Percentiles rank a stretch among this genome's conserved stretches.
phyloP scores from a whole-genome alignment of 2,888 invertebrate species.

The Drosophila eohydei region DNA sequence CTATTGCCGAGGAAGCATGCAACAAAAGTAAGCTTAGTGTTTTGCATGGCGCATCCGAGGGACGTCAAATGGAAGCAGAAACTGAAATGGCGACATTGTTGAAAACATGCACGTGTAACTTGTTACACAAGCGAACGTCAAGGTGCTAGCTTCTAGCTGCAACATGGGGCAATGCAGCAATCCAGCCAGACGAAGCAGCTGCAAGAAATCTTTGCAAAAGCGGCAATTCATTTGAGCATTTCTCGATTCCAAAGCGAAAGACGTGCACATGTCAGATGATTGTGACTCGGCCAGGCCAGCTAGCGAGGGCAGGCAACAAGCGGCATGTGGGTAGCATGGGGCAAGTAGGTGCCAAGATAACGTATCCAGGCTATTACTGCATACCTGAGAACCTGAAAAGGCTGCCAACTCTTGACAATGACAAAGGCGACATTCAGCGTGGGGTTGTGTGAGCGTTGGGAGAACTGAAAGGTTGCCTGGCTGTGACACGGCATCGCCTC shows the following conservation, averaged over 20 bases:
- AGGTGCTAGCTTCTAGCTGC: conserved; percentile 14
- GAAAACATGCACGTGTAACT: conserved; percentile 79
- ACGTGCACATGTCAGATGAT: conserved; percentile 76
- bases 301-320: not conserved
- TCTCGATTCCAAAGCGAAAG: conserved; percentile 58
- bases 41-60: conserved; percentile 62
- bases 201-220: conserved; percentile 75
- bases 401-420: conserved; percentile 59
- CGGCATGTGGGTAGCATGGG: conserved; percentile 9
- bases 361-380: conserved; percentile 45
- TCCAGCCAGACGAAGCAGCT: conserved; percentile 40
- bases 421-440: conserved; percentile 44
- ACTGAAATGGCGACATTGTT: conserved; percentile 72
- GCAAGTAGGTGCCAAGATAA: conserved; percentile 46
- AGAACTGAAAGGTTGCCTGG: conserved; percentile 10
- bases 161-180: conserved; percentile 34
- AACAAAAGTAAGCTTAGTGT: conserved; percentile 42
- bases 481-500: conserved; percentile 7
- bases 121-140: conserved; percentile 61
- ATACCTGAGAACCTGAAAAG: conserved; percentile 53
- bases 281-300: conserved; percentile 29
- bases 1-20: conserved; percentile 21
- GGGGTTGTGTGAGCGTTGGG: not conserved
- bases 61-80: conserved; percentile 49
- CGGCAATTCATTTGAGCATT: conserved; percentile 80